Conservation (phyloP, 2,888 invertebrate species). For the Stenodera caucasica region DNA sequence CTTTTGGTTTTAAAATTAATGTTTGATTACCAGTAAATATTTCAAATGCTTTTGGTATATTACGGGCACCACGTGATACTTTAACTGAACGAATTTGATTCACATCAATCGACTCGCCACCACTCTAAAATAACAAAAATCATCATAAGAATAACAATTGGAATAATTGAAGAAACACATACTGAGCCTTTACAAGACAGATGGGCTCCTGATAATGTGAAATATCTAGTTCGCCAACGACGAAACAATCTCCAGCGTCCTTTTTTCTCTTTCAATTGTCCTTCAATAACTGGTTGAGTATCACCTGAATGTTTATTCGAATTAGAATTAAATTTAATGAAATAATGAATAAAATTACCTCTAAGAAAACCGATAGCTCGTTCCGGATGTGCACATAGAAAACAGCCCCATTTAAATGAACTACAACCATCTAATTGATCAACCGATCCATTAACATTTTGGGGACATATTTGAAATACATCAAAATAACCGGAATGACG, state of each 20-base stretch:
- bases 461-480: slow-evolving; percentile 79
- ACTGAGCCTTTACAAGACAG: slow-evolving; percentile 84
- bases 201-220: slow-evolving; percentile 90
- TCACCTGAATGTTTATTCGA: too few species aligned
- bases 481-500: slow-evolving; percentile 88
- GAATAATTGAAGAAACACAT: slow-evolving; percentile 52
- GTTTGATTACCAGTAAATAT: slow-evolving; percentile 94
- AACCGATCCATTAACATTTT: slow-evolving; percentile 56
- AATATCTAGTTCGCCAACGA: slow-evolving; percentile 91
- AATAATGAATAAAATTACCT: too few species aligned
- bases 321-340: too few species aligned
- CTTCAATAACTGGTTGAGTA: slow-evolving; percentile 86
- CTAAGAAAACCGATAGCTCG: slow-evolving; percentile 81
- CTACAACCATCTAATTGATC: slow-evolving; percentile 60
- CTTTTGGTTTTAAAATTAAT: slow-evolving; percentile 90
- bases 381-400: slow-evolving; percentile 91
- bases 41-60: slow-evolving; percentile 95
- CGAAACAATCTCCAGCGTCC: slow-evolving; percentile 89
- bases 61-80: slow-evolving; percentile 85
- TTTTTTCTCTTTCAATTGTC: slow-evolving; percentile 88
- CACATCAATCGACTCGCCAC: slow-evolving; percentile 84
- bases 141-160: not conserved
- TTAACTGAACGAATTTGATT: slow-evolving; percentile 95
- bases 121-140: slow-evolving; percentile 64
- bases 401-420: slow-evolving; percentile 82